A percentile compares a stretch with the other conserved stretches of the same genome.
phyloP scores from a whole-genome alignment of 2,113 vertebrate species.

The Centropristis striata region DNA sequence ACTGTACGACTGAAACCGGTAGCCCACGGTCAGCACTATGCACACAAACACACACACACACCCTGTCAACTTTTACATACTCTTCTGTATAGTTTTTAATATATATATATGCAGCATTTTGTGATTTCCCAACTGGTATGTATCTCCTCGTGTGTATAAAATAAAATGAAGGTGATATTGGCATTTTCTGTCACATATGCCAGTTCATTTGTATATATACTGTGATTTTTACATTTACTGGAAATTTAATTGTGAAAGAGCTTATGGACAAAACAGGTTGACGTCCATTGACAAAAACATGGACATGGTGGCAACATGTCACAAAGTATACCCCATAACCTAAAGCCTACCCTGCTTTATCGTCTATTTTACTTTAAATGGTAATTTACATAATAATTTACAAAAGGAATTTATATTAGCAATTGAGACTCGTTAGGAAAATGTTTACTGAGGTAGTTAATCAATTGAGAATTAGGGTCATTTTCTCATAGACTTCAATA shows the following conservation, averaged over 20 bases:
- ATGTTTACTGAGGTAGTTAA: too few relatives aligned
- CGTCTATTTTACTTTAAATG: too few relatives aligned
- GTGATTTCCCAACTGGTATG: not conserved
- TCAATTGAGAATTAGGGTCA: too few relatives aligned
- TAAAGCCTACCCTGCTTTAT: too few relatives aligned
- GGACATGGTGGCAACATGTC: too few relatives aligned
- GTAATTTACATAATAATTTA: too few relatives aligned
- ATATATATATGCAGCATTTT: not conserved
- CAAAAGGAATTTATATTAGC: too few relatives aligned
- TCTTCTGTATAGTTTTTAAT: not conserved
- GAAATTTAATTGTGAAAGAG: not conserved
- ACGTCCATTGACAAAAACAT: too few relatives aligned
- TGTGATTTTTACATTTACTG: not conserved
- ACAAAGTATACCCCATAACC: too few relatives aligned
- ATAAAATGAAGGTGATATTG: not conserved
- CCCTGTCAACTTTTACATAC: not conserved
- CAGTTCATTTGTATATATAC: not conserved
- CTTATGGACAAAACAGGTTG: not conserved
- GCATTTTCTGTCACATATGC: not conserved
- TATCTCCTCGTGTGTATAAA: not conserved
- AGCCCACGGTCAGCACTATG: conserved; percentile 77
- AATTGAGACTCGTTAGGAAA: too few relatives aligned
- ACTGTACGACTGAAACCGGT: conserved; percentile 64
- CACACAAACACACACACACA: conserved; percentile 15
- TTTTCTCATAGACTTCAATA: too few relatives aligned